These are phyloP conservation scores for Sparidentex hasta DNA, from an alignment of 2,797 vertebrate genomes.

Conservation along the genomic window DNA sequence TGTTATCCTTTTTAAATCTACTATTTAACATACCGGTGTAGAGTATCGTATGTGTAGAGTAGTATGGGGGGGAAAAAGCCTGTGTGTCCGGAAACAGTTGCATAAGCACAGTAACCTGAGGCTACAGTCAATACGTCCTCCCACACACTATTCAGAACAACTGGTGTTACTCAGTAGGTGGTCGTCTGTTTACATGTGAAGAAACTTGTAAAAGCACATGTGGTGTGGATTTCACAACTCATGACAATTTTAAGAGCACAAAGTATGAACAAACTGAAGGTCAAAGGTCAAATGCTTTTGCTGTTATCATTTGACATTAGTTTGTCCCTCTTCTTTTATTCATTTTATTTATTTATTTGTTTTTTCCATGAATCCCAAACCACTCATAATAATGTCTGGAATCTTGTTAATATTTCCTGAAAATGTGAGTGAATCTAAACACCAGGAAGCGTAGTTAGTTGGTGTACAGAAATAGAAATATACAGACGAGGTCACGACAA, in stretches of 20 bases:
- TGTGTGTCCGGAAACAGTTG: background rate
- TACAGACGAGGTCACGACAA: background rate
- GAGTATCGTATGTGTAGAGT: background rate
- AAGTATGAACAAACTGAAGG: background rate
- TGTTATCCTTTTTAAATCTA: background rate
- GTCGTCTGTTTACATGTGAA: background rate
- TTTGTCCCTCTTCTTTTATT: background rate
- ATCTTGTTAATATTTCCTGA: background rate
- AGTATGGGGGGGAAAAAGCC: background rate
- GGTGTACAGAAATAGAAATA: background rate
- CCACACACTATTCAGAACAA: background rate
- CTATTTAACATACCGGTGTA: background rate
- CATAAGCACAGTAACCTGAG: background rate
- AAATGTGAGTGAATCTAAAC: background rate
- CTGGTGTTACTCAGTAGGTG: background rate
- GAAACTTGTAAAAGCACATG: background rate
- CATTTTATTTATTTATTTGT: too few relatives aligned
- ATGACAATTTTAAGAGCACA: background rate
- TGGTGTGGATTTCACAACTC: background rate
- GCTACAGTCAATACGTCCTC: background rate
- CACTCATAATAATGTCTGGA: background rate
- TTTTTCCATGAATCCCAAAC: background rate
- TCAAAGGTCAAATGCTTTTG: background rate
- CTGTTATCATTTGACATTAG: too few relatives aligned
- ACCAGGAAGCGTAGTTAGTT: background rate